A percentile compares a stretch with the other conserved stretches of the same genome.
phyloP scores from a whole-genome alignment of 2,797 vertebrate species.

The Coendou prehensilis region DNA sequence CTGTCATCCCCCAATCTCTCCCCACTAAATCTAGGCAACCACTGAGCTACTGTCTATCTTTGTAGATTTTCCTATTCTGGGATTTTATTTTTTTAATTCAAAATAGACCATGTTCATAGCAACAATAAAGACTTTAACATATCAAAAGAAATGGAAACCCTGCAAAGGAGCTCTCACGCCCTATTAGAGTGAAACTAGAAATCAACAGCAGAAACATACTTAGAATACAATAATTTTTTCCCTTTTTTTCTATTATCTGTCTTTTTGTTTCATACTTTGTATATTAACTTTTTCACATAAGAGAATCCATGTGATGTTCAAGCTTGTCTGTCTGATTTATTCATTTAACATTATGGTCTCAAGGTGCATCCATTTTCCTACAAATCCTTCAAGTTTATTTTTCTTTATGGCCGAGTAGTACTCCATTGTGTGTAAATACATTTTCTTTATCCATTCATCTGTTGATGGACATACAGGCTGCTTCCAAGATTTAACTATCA shows the following conservation, averaged over 20 bases:
- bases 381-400: not conserved
- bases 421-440: not conserved
- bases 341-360: not conserved
- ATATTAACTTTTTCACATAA: not conserved
- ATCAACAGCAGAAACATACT: not conserved
- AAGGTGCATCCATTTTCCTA: not conserved
- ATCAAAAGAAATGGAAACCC: not conserved
- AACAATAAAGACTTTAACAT: not conserved
- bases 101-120: not conserved
- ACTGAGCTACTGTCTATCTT: not conserved
- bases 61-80: not conserved
- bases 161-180: not conserved
- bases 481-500: not conserved
- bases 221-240: not conserved
- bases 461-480: not conserved
- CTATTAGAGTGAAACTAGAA: not conserved
- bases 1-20: not conserved
- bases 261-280: not conserved
- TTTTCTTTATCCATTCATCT: not conserved
- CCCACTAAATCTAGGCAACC: not conserved
- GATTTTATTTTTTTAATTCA: not conserved
- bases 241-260: not conserved
- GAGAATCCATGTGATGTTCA: not conserved
- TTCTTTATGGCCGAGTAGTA: not conserved
- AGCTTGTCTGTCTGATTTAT: not conserved